Base-by-base conservation (phyloP, 2,888 invertebrate species). In the Acronicta leporina region DNA sequence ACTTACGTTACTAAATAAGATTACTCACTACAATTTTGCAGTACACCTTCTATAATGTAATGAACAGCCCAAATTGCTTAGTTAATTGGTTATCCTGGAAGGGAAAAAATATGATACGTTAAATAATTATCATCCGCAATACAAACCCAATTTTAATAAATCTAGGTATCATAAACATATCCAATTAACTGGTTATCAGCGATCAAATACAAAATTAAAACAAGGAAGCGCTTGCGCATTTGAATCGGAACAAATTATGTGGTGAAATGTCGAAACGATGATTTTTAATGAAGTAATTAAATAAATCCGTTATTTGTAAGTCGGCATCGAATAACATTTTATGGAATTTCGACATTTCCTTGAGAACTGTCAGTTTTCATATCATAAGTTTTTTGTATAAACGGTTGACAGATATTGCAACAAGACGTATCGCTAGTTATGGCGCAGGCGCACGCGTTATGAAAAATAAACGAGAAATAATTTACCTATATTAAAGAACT, bases 341-440 rank as follows among this genome's bases (percentile, higher is more conserved):
- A 54, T 53, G 8, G 33, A 55, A 56, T 71, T 60, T 60, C 64
- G 45, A 45, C 64, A 72, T 65, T 72, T 65, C 75, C 65, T 50
- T 14, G 5, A 20, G 0, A 20, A 27, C 35, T 46, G 48, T 63
- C 63, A 53, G 46, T 49, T n/a, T n/a, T n/a, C n/a, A n/a, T n/a
- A n/a, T n/a, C 55, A 56, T 55, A 59, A 73, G 55, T 68, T 58
- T n/a, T 10, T 33, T 42, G 14, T 68, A 14, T 27, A 61, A 49
- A 52, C 25, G 68, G 61, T 38, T 6, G 51, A 55, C 42, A 49
- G 48, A 52, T 46, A 67, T 52, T 38, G 48, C 48, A 35, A 45
- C 48, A 16, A 38, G 16, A n/a, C n/a, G n/a, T 35, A 5, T 20
- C 11, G 42, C 45, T 49, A 25, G 20, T 49, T 52, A 49, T 35